Conservation (phyloP, 2,797 vertebrate genomes). For the Lagorchestes hirsutus region DNA sequence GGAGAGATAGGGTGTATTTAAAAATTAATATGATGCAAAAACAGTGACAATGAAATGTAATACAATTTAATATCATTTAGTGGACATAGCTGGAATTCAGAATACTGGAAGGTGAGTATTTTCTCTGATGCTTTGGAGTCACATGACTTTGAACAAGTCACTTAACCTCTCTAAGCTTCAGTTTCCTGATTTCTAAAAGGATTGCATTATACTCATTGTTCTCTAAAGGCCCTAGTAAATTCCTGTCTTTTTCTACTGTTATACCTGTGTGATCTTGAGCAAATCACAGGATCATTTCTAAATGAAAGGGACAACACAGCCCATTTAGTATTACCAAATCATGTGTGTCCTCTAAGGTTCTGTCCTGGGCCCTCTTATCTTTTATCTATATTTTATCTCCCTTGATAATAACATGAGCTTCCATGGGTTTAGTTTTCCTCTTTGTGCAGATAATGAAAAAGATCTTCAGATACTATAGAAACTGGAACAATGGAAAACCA, state of each 20-base stretch:
- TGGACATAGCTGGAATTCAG: neutral
- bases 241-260: neutral
- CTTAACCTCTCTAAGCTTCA: neutral
- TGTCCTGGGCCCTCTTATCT: neutral
- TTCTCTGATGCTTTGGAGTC: neutral
- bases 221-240: neutral
- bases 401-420: neutral
- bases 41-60: neutral
- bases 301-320: neutral
- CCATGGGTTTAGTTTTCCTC: neutral
- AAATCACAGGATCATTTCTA: neutral
- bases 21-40: neutral
- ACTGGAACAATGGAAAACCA: neutral
- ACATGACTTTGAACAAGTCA: neutral
- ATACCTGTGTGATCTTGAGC: neutral
- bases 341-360: neutral
- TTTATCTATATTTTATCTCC: neutral
- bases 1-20: neutral
- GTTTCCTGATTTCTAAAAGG: neutral
- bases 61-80: neutral
- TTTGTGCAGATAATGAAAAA: neutral
- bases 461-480: neutral
- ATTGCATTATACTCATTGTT: neutral
- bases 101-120: neutral
- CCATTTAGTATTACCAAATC: neutral